Conservation (phyloP, 1,140 invertebrate genomes). For the Maconellicoccus hirsutus region DNA sequence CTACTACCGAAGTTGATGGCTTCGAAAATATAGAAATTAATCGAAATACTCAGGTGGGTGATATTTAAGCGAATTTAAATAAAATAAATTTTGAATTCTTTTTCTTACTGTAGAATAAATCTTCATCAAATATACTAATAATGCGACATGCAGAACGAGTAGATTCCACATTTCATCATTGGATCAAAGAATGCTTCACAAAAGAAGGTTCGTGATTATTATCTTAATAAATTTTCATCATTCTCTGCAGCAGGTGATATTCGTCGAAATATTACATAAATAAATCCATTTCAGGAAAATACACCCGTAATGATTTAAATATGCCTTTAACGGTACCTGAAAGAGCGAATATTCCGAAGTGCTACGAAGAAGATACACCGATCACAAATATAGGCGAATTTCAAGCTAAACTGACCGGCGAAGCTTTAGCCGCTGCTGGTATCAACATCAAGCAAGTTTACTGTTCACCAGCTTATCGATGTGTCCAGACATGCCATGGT, state of each 20-base stretch:
- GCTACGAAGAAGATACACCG: conserved; percentile 70
- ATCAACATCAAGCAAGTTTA: conserved; percentile 60
- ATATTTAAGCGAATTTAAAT: no score
- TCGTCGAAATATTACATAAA: no score
- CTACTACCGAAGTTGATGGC: no score
- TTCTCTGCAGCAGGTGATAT: no score
- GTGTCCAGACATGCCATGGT: conserved; percentile 75
- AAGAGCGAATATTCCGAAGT: conserved; percentile 45
- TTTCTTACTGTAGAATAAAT: conserved; percentile 20
- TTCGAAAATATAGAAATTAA: no score
- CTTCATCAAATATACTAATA: conserved; percentile 46
- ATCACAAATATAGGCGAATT: conserved; percentile 68
- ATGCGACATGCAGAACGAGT: conserved; percentile 79
- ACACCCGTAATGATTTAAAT: conserved; percentile 74
- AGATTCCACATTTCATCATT: conserved; percentile 81
- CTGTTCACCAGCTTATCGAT: conserved; percentile 75
- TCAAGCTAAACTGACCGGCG: conserved; percentile 61
- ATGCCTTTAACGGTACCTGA: conserved; percentile 63
- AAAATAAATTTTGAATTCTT: no score
- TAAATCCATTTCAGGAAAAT: conserved; percentile 39
- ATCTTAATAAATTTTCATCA: no score
- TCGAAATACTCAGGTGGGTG: no score
- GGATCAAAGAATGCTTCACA: conserved; percentile 80
- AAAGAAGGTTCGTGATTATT: conserved; percentile 44
- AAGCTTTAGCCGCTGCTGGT: conserved; percentile 55